Conservation (phyloP, 2,113 vertebrate species). For the Silurus asotus region DNA sequence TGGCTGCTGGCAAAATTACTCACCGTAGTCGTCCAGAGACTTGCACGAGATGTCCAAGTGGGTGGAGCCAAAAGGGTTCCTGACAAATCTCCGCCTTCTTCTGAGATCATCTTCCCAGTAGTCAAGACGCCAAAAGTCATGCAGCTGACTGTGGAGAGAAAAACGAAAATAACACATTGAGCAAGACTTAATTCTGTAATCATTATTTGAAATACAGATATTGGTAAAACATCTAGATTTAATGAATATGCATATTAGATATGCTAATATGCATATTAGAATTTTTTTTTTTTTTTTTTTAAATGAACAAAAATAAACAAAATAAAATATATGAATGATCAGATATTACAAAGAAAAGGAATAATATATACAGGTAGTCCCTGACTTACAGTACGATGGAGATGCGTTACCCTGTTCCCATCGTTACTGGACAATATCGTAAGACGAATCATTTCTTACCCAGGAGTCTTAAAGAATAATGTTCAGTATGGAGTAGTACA, state of each 20-base stretch:
- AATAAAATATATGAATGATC: no score
- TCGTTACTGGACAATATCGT: no score
- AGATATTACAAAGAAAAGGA: no score
- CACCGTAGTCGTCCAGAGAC: conserved; percentile 88
- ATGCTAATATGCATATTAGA: neutral
- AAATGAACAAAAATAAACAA: no score
- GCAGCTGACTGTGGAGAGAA: conserved; percentile 78
- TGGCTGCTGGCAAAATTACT: conserved; percentile 67
- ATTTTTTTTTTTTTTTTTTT: no score
- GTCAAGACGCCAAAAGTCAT: conserved; percentile 98
- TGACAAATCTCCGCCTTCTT: conserved; percentile 89
- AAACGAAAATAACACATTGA: conserved; percentile 35
- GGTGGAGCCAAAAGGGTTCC: conserved; percentile 93
- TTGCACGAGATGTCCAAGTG: conserved; percentile 87
- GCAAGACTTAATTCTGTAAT: no score
- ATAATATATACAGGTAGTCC: no score
- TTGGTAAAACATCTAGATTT: neutral
- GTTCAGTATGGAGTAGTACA: no score
- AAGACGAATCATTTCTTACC: no score
- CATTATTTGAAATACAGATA: neutral
- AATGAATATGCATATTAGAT: neutral
- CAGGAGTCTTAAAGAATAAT: no score
- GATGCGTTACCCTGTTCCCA: no score
- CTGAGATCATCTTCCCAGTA: conserved; percentile 99
- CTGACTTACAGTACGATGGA: no score